phyloP scores from a whole-genome alignment of 2,797 vertebrate species.

The Gorsachius magnificus region DNA sequence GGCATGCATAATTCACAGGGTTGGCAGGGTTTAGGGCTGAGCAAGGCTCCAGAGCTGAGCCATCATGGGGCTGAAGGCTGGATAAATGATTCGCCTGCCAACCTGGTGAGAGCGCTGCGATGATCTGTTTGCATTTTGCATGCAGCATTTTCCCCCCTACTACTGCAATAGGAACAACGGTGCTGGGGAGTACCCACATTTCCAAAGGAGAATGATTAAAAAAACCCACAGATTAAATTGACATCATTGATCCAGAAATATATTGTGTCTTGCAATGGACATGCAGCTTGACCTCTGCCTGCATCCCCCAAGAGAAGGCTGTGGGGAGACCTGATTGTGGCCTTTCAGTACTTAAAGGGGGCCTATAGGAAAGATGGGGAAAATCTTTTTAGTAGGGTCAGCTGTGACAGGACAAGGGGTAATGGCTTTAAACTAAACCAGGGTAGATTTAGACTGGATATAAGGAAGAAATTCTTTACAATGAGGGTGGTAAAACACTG shows the following conservation, averaged over 20 bases:
- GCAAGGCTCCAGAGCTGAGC: background rate
- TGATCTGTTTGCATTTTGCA: background rate
- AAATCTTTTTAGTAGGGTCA: no score
- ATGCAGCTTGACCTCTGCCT: background rate
- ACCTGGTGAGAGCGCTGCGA: background rate
- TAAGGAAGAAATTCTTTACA: no score
- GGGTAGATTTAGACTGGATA: no score
- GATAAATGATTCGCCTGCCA: background rate
- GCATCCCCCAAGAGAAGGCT: background rate
- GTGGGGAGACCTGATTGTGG: no score
- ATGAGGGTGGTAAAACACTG: no score
- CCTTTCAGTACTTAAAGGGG: no score
- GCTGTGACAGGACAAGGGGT: no score
- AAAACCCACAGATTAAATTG: background rate
- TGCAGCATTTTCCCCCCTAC: background rate
- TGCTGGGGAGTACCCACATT: background rate
- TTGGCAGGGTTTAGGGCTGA: background rate
- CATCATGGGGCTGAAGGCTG: background rate
- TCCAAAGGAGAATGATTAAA: background rate
- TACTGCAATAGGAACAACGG: background rate
- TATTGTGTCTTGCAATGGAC: background rate
- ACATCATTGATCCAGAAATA: background rate
- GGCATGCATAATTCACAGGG: rapidly evolving
- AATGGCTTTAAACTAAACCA: no score
- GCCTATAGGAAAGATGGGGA: no score